Evolutionary conservation across 2,888 invertebrate species (phyloP), one percentile per base, ranked within the genome.

Genomic region (Agrochola litura): DNA sequence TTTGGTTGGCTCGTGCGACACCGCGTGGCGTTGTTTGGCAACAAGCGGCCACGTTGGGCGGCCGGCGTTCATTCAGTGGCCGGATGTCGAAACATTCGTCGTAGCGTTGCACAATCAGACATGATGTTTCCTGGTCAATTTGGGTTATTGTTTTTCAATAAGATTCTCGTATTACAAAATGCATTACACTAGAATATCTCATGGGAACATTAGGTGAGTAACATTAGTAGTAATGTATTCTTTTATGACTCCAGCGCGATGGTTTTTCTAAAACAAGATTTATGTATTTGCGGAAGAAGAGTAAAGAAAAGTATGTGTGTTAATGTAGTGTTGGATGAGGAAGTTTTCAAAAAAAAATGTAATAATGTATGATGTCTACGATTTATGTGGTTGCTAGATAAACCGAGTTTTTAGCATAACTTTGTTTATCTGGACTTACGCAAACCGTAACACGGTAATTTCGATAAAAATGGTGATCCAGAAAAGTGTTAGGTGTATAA

Each of bases 101-200:
- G 63, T 68, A 77, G 73, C 72, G 88, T 93, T 93, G 89, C 93
- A 91, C 91, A 93, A 93, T 84, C 82, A 86, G 87, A 86, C 88
- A 89, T 84, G 83, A 77, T 77, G 87, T 90, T 94, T 94, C 94
- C 94, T 93, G 91, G 91, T 92, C 88, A 90, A 92, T 93, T 89
- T 92, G 74, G 92, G 92, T 92, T 90, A 92, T 92, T 91, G 88
- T 91, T 90, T 85, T 84, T 88, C 83, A 87, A 80, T 81, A 88
- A 86, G 67, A 79, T 82, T 83, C 86, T 87, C 86, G 78, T 81
- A 82, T 88, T 87, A 84, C 79, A 73, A 75, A 54, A 69, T n/a
- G 64, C 49, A 70, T 79, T 79, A 73, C 66, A 46, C 74, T 65
- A 73, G 46, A 61, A 61, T 68, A 71, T 16, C 58, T 84, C 77